Evolutionary conservation across 1,140 invertebrate genomes (phyloP).

Genomic region (Nilaparvata lugens): DNA sequence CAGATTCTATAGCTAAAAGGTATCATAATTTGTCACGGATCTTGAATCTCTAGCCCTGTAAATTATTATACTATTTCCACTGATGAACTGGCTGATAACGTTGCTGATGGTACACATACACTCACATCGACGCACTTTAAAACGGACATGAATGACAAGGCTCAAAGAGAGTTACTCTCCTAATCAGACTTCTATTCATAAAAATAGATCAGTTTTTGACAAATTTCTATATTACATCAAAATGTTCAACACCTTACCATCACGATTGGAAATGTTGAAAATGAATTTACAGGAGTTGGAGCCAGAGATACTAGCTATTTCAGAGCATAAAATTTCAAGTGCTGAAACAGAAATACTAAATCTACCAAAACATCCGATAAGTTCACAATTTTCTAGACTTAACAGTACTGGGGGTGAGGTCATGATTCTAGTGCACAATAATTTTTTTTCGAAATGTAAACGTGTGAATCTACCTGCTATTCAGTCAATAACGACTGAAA

Average conservation of each 20-base stretch:
- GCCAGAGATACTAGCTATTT: not conserved
- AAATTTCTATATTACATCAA: slow-evolving; percentile 4
- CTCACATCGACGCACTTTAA: too few relatives aligned
- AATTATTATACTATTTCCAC: too few relatives aligned
- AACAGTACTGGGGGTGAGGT: not conserved
- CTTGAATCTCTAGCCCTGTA: too few relatives aligned
- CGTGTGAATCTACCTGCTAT: not conserved
- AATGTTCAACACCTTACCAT: slow-evolving; percentile 3
- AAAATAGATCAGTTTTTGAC: too few relatives aligned
- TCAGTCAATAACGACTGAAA: slow-evolving; percentile 5
- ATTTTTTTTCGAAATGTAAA: not conserved
- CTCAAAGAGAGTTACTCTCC: too few relatives aligned
- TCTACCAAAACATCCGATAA: not conserved
- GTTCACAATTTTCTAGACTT: not conserved
- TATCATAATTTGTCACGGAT: too few relatives aligned
- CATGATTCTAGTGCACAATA: not conserved
- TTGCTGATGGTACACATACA: too few relatives aligned
- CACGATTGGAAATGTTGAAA: not conserved
- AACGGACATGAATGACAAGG: too few relatives aligned
- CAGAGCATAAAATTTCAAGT: not conserved
- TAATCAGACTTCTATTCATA: too few relatives aligned
- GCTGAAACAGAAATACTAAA: not conserved
- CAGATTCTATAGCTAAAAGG: too few relatives aligned
- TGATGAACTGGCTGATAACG: too few relatives aligned
- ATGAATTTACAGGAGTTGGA: not conserved